Evolutionary conservation across 2,888 invertebrate genomes (phyloP), one percentile per base, ranked within the genome.

Genomic region (Reticulitermes lucifugus): DNA sequence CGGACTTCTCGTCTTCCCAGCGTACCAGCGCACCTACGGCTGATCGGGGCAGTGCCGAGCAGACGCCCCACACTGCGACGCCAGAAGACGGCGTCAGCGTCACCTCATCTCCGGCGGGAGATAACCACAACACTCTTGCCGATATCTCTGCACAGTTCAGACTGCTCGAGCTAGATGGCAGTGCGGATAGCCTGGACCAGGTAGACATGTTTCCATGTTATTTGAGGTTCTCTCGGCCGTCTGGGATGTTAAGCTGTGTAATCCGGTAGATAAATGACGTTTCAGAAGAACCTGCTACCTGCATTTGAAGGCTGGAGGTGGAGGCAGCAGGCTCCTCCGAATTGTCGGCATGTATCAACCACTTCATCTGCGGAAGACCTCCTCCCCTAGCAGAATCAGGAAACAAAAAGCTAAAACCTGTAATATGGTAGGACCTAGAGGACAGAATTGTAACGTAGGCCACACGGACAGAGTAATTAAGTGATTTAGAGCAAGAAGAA

Each of bases 111-210:
- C 83, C 83, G 35, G 75, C 60, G 10, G 77, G n/a, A 0, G 81
- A 81, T 22, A 85, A 85, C 46, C 85, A 85, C 85, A 82, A 81
- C 60, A 43, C 84, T 14, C 55, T 83, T 7, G 80, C 82, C 2
- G 86, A 91, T 46, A 92, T 92, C 87, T 90, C 87, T 84, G 92
- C 92, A 86, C 90, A 89, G 87, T 92, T 92, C 79, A 92, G 91
- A 82, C 86, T 88, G 82, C 86, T 88, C 22, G 87, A 87, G 75
- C 80, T 86, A n/a, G 83, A 88, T 88, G 92, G 92, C 88, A 89
- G 92, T 70, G 92, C 91, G 87, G 92, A 92, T 88, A 93, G 92
- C 88, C 91, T 92, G 21, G 92, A 92, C 89, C 92, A 92, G 92
- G 92, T 92, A 89, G 89, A 89, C 22, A 1, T 9, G 5, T 51